Evolutionary conservation across 2,113 vertebrate genomes (phyloP), one percentile per base, ranked within the genome.

Genomic region (Nerophis lumbriciformis): DNA sequence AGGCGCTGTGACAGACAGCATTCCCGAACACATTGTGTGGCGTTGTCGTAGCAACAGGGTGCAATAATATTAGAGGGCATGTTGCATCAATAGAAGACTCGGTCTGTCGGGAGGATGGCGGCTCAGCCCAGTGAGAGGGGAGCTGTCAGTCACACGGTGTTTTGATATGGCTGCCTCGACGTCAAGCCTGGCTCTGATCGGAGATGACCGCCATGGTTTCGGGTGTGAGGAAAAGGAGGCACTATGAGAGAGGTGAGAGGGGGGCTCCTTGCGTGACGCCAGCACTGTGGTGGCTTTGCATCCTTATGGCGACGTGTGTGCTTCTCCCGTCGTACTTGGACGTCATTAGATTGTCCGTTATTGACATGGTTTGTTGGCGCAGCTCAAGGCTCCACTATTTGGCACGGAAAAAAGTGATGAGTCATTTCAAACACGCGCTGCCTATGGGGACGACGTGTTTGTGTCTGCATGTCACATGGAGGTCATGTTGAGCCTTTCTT

Each of bases 161-260:
- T 77, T 55, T 83, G 70, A 75, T 56, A 78, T 76, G 76, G 79
- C 48, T 7, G 66, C 54, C 61, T 69, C 54, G 13, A 57, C 61
- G 2, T 66, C 55, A 16, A 71, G 59, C 53, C 63, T 11, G 62
- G 67, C 69, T 21, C 64, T 38, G 2, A 73, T 73, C 71, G 75
- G 77, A 85, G 55, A 81, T 78, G 80, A 84, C 68, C 77, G 61
- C 65, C 64, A 57, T 81, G 76, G 76, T 66, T 68, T 64, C 81
- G 66, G 68, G 69, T 66, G 69, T 78, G 77, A 86, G 85, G 80
- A 88, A 87, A 77, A 83, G 86, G 80, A 83, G 82, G 68, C 78
- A 77, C 69, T 72, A 68, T 67, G 81, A 85, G 74, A 79, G 81
- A 85, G 87, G 87, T 87, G 82, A 88, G 87, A 53, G 64, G 68